phyloP scores from a whole-genome alignment of 2,797 vertebrate species.

The Gila robusta region DNA sequence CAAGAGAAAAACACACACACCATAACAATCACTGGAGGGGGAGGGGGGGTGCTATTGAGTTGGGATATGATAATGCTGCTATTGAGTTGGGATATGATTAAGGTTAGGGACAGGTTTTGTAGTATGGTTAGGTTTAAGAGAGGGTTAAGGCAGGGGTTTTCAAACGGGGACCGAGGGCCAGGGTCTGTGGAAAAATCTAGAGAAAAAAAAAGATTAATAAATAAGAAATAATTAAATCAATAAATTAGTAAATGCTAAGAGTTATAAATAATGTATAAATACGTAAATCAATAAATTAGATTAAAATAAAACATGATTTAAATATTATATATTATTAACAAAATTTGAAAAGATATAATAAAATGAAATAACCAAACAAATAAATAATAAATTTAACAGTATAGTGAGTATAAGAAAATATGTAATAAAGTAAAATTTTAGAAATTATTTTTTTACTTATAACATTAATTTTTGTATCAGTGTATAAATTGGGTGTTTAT shows the following conservation, averaged over 20 bases:
- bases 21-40: not conserved
- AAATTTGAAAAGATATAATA: not conserved
- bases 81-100: not conserved
- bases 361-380: not conserved
- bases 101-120: not conserved
- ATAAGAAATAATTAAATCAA: not conserved
- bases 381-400: not conserved
- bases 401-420: not conserved
- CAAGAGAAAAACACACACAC: not conserved
- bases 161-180: not conserved
- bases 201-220: not conserved
- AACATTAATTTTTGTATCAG: not conserved
- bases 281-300: not conserved
- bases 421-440: not conserved
- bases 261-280: no score
- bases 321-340: not conserved
- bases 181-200: not conserved
- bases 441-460: no score
- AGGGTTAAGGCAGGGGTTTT: not conserved
- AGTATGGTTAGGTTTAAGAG: not conserved
- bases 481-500: not conserved
- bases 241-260: no score
- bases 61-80: not conserved
- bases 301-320: not conserved
- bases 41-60: not conserved